Base-by-base conservation (phyloP, 2,888 invertebrate species). In the Palloptera scutellata region DNA sequence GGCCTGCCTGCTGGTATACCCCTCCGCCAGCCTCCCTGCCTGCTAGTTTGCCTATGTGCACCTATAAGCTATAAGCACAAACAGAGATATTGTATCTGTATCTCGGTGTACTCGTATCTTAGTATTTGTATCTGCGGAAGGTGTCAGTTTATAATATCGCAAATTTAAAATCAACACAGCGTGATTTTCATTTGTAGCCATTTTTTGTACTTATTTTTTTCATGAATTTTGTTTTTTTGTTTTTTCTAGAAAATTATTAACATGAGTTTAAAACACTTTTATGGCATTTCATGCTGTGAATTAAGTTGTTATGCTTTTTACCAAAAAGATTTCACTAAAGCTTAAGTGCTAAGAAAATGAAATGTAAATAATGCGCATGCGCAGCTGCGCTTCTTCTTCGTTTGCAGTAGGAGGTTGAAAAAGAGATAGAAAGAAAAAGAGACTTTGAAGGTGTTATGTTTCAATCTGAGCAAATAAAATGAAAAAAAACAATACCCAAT, bases 241-340 rank as follows among this genome's bases (percentile, higher is more conserved):
- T 30, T 59, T 41, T 42, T 45, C 30, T 45, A 60, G 61, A 81
- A 82, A 83, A 82, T 81, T 82, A 82, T 82, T 82, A 82, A 83
- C 82, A 83, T 77, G 78, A 83, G 72, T 82, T 82, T 82, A 83
- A 83, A 82, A 82, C 83, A 83, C 81, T 81, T 82, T 82, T 82
- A 82, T 83, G 80, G 81, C 76, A 78, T 75, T 77, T 78, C 82
- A 82, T 63, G 82, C 83, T 82, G 82, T 78, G 82, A 82, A 81
- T 81, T 77, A 81, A 82, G 83, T 81, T 83, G 82, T 82, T 81
- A 78, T 74, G 80, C 77, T 77, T 80, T 78, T 78, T 78, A 41
- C 42, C 59, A 30, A 30, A 30, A 30, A 30, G 30, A 30, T 30
- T 30, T 30, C 30, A 30, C 30, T 30, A 30, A 30, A 30, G 30